A percentile compares a stretch with the other conserved stretches of the same genome.
These are phyloP conservation scores for Sipha flava DNA, from an alignment of 1,140 invertebrate species.

Conservation along the genomic window DNA sequence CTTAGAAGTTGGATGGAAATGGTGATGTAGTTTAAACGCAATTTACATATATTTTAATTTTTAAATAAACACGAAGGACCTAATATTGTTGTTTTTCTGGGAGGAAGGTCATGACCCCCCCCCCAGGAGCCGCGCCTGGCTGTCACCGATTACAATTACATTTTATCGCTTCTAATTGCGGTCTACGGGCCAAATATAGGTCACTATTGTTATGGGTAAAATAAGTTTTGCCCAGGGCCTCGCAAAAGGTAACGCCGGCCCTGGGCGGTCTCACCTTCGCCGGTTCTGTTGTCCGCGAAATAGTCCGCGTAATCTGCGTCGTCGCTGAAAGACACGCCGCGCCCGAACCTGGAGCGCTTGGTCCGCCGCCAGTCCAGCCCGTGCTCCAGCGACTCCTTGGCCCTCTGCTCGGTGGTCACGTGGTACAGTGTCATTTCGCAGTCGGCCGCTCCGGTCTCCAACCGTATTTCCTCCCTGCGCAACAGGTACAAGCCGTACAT, in stretches of 20 bases:
- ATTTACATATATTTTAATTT: too few species aligned
- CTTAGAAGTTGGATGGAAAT: too few species aligned
- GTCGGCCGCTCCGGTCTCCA: background rate
- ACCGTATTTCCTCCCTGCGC: background rate
- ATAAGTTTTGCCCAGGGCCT: background rate
- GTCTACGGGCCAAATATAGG: background rate
- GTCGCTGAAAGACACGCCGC: constrained; percentile 5
- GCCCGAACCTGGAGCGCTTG: background rate
- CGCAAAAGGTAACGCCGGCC: too few species aligned
- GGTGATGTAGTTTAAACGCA: too few species aligned
- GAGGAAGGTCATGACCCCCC: too few species aligned
- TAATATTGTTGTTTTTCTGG: too few species aligned
- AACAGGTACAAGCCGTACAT: constrained; percentile 15
- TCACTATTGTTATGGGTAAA: too few species aligned
- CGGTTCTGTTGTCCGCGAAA: background rate
- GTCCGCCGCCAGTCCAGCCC: constrained; percentile 19
- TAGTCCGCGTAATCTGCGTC: constrained; percentile 7
- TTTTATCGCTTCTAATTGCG: too few species aligned
- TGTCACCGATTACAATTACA: too few species aligned
- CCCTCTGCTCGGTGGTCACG: background rate
- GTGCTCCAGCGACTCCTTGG: background rate
- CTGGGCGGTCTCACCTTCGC: too few species aligned
- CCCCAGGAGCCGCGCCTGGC: too few species aligned
- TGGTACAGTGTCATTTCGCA: background rate
- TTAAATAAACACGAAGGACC: too few species aligned